A percentile compares a stretch with the other conserved stretches of the same genome.
phyloP scores from a whole-genome alignment of 2,888 invertebrate genomes.

The Volucella zonaria region DNA sequence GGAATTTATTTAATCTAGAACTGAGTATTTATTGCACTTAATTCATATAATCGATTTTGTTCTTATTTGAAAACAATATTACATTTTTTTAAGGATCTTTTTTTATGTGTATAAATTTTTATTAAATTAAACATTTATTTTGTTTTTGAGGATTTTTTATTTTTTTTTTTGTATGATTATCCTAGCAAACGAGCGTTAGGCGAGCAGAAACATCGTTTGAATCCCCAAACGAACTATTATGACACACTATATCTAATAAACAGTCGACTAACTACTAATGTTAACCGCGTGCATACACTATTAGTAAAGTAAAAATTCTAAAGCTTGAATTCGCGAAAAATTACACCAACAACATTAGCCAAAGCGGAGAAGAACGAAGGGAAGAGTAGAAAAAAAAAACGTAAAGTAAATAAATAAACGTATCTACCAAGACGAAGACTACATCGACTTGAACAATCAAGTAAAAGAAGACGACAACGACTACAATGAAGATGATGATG shows the following conservation, averaged over 20 bases:
- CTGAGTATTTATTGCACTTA: conserved; percentile 71
- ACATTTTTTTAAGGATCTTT: not conserved
- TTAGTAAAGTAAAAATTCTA: conserved; percentile 75
- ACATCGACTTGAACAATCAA: conserved; percentile 53
- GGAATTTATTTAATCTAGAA: conserved; percentile 28
- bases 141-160: conserved; percentile 3
- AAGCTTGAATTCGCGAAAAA: conserved; percentile 73
- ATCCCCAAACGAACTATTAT: conserved; percentile 72
- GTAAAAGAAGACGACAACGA: conserved; percentile 68
- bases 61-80: conserved; percentile 24
- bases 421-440: conserved; percentile 65
- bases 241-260: conserved; percentile 76
- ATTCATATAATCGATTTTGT: conserved; percentile 24
- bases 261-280: conserved; percentile 77
- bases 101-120: not conserved
- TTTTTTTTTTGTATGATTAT: conserved; percentile 9
- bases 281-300: conserved; percentile 76
- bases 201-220: conserved; percentile 58
- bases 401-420: conserved; percentile 67
- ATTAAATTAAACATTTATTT: no score
- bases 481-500: conserved; percentile 68
- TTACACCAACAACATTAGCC: conserved; percentile 63
- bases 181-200: conserved; percentile 49
- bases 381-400: conserved; percentile 36
- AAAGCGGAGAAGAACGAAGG: conserved; percentile 63